These are phyloP conservation scores for Erebia aethiops DNA, from an alignment of 2,888 invertebrate genomes.

Conservation along the genomic window DNA sequence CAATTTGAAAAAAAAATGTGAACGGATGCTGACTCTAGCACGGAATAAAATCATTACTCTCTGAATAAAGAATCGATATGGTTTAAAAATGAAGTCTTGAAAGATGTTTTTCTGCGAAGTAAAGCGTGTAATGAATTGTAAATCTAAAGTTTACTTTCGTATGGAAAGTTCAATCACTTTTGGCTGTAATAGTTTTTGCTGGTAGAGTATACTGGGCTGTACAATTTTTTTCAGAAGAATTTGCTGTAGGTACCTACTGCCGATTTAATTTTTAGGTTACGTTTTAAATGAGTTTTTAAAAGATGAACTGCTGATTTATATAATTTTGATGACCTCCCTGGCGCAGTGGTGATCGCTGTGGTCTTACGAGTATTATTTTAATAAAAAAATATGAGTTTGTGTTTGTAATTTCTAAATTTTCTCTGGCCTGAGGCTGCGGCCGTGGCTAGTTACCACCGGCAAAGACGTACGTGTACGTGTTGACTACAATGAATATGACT, in stretches of 20 bases:
- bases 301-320: too few species aligned
- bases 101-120: conserved; percentile 3
- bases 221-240: neutral
- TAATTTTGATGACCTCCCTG: too few species aligned
- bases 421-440: too few species aligned
- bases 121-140: conserved; percentile 10
- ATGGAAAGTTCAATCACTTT: conserved; percentile 9
- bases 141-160: conserved; percentile 5
- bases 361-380: too few species aligned
- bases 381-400: too few species aligned
- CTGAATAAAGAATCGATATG: neutral
- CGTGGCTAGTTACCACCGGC: too few species aligned
- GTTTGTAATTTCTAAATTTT: too few species aligned
- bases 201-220: neutral
- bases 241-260: too few species aligned
- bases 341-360: too few species aligned
- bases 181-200: neutral
- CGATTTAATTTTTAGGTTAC: too few species aligned
- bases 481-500: neutral
- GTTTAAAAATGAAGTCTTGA: neutral
- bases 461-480: too few species aligned
- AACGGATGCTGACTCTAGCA: conserved; percentile 2
- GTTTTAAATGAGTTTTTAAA: too few species aligned
- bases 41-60: conserved; percentile 1
- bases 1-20: neutral